A percentile compares a stretch with the other conserved stretches of the same genome.
These are phyloP conservation scores for Morpho achilles DNA, from an alignment of 2,888 invertebrate genomes.

Conservation along the genomic window DNA sequence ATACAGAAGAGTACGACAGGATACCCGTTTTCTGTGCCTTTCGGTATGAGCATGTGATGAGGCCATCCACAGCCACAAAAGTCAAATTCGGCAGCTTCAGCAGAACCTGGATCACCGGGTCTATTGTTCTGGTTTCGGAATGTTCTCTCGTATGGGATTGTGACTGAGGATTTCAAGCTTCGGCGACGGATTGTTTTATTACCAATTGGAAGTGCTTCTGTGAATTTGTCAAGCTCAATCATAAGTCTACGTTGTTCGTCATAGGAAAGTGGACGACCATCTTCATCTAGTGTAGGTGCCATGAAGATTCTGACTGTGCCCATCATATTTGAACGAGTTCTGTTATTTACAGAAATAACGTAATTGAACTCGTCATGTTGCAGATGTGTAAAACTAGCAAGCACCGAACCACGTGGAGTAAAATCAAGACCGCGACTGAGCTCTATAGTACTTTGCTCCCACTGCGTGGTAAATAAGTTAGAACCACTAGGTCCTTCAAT, in stretches of 20 bases:
- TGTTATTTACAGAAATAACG: constrained; percentile 79
- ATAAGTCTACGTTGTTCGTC: constrained; percentile 82
- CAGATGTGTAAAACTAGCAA: constrained; percentile 85
- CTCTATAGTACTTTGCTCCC: constrained; percentile 87
- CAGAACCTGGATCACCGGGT: constrained; percentile 75
- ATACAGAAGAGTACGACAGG: constrained; percentile 86
- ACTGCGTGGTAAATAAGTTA: constrained; percentile 84
- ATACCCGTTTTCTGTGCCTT: constrained; percentile 83
- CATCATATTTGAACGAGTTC: constrained; percentile 56
- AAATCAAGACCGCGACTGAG: constrained; percentile 90
- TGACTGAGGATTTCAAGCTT: constrained; percentile 88
- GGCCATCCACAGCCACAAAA: constrained; percentile 96
- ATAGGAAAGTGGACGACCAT: constrained; percentile 77
- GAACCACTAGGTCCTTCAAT: constrained; percentile 73
- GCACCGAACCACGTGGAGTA: constrained; percentile 85
- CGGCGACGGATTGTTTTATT: constrained; percentile 82
- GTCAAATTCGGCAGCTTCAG: constrained; percentile 80
- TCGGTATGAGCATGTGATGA: constrained; percentile 88
- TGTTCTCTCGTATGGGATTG: constrained; percentile 89
- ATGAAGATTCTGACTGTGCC: constrained; percentile 86
- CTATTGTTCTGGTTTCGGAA: constrained; percentile 84
- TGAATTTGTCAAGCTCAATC: constrained; percentile 87
- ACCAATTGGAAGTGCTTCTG: constrained; percentile 83
- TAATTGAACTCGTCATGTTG: constrained; percentile 84
- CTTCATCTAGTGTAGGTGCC: constrained; percentile 82